Evolutionary conservation across 2,888 invertebrate genomes (phyloP).

Genomic region (Linnaemya vulpina): DNA sequence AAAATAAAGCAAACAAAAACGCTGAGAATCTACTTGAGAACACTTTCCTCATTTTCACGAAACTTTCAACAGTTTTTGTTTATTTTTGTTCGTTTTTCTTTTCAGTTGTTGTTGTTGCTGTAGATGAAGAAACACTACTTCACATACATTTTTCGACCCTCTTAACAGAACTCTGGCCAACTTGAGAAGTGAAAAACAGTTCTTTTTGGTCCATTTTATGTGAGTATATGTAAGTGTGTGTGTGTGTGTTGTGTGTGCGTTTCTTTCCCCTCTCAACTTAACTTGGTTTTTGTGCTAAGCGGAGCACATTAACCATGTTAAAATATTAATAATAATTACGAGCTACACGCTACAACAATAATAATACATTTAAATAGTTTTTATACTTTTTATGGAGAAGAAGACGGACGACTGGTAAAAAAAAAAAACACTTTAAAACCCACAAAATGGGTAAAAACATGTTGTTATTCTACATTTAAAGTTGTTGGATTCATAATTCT

Average conservation of each 20-base stretch:
- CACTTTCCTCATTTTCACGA: constrained; percentile 34
- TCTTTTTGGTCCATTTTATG: constrained; percentile 41
- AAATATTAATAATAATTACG: constrained; percentile 76
- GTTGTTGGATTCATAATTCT: constrained; percentile 1
- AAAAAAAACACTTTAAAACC: constrained; percentile 2
- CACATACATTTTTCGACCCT: neutral
- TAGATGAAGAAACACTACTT: constrained; percentile 14
- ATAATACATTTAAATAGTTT: constrained; percentile 28
- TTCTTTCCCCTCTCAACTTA: constrained; percentile 8
- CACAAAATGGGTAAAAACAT: constrained; percentile 1
- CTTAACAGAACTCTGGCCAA: constrained; percentile 11
- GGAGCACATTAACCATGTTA: constrained; percentile 80
- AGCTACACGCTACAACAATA: constrained; percentile 33
- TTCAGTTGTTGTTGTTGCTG: neutral
- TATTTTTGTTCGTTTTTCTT: neutral
- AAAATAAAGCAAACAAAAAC: neutral
- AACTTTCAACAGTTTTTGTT: constrained; percentile 38
- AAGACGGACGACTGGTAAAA: neutral
- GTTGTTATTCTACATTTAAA: constrained; percentile 44
- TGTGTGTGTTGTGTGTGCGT: too few species aligned
- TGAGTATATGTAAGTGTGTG: neutral
- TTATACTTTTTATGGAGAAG: too few species aligned
- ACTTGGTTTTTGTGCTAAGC: constrained; percentile 76
- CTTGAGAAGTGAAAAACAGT: constrained; percentile 7
- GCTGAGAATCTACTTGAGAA: neutral